Percentiles rank a stretch among this genome's conserved stretches.
phyloP scores from a whole-genome alignment of 2,797 vertebrate species.

The Microctenopoma lineatum region DNA sequence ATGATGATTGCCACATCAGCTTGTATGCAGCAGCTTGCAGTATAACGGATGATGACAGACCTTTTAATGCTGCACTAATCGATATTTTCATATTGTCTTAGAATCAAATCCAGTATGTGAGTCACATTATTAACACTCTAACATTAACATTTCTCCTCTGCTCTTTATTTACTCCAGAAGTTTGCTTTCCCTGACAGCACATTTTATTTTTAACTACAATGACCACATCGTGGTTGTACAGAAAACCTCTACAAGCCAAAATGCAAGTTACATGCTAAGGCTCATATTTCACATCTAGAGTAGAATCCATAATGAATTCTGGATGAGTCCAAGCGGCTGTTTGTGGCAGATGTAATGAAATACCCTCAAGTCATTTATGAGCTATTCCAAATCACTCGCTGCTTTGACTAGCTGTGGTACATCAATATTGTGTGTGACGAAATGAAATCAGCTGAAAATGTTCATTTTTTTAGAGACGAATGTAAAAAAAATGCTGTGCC shows the following conservation, averaged over 20 bases:
- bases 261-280: too few relatives aligned
- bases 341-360: too few relatives aligned
- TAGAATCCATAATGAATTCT: too few relatives aligned
- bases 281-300: too few relatives aligned
- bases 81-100: neutral
- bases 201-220: neutral
- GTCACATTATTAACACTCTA: neutral
- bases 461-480: conserved; percentile 22
- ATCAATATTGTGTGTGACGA: too few relatives aligned
- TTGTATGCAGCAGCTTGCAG: conserved; percentile 9
- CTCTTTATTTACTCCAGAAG: neutral
- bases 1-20: conserved; percentile 44
- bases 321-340: too few relatives aligned
- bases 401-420: too few relatives aligned
- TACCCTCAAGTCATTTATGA: too few relatives aligned
- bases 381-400: too few relatives aligned
- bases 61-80: conserved; percentile 23
- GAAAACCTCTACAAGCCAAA: too few relatives aligned
- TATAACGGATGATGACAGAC: conserved; percentile 14
- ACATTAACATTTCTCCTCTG: neutral
- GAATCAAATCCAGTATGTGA: conserved; percentile 12
- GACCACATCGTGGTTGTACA: too few relatives aligned
- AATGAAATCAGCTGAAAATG: conserved; percentile 5
- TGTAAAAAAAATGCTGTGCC: conserved; percentile 19
- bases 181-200: neutral